Evolutionary conservation across 2,113 vertebrate genomes (phyloP).

Genomic region (Colaptes auratus): DNA sequence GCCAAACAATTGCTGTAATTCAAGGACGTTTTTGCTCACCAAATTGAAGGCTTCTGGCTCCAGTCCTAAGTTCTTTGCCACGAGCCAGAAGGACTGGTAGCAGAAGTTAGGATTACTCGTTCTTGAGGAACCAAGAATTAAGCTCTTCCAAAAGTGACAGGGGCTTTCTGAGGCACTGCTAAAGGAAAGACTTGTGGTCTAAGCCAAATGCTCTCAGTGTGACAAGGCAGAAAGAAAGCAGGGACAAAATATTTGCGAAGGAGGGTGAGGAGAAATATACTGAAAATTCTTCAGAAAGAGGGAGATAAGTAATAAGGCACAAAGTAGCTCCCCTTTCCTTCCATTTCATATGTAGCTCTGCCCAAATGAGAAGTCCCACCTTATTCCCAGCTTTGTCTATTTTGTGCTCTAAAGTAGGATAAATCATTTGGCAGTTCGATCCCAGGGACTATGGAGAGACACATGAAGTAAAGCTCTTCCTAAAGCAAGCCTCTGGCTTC

Average conservation of each 20-base stretch:
- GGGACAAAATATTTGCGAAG: not conserved
- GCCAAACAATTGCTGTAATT: conserved; percentile 54
- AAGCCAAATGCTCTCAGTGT: not conserved
- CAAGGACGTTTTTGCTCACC: conserved; percentile 47
- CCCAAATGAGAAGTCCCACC: not conserved
- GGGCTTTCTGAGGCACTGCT: not conserved
- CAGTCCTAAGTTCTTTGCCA: conserved; percentile 26
- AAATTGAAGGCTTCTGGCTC: conserved; percentile 37
- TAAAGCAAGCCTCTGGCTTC: not conserved
- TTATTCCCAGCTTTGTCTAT: not conserved
- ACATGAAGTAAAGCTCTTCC: not conserved
- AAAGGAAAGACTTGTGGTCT: not conserved
- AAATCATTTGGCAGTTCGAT: not conserved
- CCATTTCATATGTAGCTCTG: not conserved
- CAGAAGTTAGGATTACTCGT: conserved; percentile 15
- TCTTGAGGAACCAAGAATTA: conserved; percentile 11
- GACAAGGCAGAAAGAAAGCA: not conserved
- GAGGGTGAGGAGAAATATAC: not conserved
- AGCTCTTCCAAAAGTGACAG: not conserved
- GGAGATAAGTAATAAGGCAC: not conserved
- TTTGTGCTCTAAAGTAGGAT: not conserved
- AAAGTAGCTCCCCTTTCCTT: not conserved
- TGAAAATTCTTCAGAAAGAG: not conserved
- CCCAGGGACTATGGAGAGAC: not conserved
- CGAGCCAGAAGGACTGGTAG: conserved; percentile 13